Conservation (phyloP, 2,888 invertebrate genomes). For the Drosophila phalerata region DNA sequence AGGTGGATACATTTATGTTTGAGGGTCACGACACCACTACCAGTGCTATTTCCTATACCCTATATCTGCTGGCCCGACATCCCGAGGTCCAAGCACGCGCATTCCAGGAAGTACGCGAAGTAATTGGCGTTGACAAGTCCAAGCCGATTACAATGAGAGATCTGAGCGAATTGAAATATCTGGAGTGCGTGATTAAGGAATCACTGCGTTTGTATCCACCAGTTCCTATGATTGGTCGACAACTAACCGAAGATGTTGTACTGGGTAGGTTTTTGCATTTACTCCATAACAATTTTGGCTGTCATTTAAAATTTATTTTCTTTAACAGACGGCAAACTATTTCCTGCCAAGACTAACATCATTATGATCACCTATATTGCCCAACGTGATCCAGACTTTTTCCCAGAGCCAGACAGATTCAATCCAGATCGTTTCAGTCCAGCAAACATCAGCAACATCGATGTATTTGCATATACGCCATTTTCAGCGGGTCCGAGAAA, state of each 20-base stretch:
- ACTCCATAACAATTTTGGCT: too few relatives aligned
- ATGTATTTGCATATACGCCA: conserved; percentile 81
- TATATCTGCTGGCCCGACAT: conserved; percentile 81
- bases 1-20: conserved; percentile 90
- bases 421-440: conserved; percentile 80
- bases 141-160: conserved; percentile 66
- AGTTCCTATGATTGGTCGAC: conserved; percentile 88
- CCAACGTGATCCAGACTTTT: conserved; percentile 77
- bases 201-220: conserved; percentile 88
- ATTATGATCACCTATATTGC: conserved; percentile 75
- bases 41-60: conserved; percentile 78
- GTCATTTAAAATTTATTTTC: not conserved
- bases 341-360: conserved; percentile 76
- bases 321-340: conserved; percentile 73
- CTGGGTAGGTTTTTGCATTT: conserved; percentile 86
- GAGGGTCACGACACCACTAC: conserved; percentile 86
- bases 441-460: conserved; percentile 80
- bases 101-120: conserved; percentile 76
- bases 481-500: conserved; percentile 84
- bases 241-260: conserved; percentile 86
- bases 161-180: conserved; percentile 82
- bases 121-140: conserved; percentile 76
- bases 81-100: conserved; percentile 77
- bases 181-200: conserved; percentile 90
- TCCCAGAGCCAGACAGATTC: conserved; percentile 80